A percentile compares a stretch with the other conserved stretches of the same genome.
Conservation (phyloP, 2,888 invertebrate species). For the Timema cristinae region DNA sequence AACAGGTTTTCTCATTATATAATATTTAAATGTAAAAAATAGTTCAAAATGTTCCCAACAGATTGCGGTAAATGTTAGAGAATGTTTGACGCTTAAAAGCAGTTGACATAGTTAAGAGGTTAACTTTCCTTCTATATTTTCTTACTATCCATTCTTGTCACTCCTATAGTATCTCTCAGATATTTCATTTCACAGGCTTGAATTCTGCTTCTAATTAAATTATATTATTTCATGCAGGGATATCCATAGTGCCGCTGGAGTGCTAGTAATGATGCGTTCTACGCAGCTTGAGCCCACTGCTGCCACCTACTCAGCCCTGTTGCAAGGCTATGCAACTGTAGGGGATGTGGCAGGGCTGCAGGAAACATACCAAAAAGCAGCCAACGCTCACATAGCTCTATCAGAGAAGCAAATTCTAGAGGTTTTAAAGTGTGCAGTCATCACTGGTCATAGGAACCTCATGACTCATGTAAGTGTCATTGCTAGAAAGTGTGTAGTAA, state of each 20-base stretch:
- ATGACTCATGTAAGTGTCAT: slow-evolving; percentile 37
- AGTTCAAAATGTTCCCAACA: too few species aligned
- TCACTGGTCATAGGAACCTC: slow-evolving; percentile 38
- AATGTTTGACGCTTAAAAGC: too few species aligned
- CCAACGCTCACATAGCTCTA: background rate
- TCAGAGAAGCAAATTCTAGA: slow-evolving; percentile 49
- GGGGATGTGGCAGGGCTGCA: slow-evolving; percentile 43
- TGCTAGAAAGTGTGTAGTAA: background rate
- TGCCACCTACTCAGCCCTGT: slow-evolving; percentile 51
- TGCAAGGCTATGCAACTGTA: slow-evolving; percentile 51
- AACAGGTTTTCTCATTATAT: too few species aligned
- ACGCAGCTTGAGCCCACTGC: slow-evolving; percentile 49
- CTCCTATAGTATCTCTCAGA: too few species aligned
- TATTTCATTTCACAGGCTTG: too few species aligned
- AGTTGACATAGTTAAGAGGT: too few species aligned
- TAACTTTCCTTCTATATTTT: too few species aligned
- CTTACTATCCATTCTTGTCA: too few species aligned
- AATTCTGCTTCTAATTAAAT: too few species aligned
- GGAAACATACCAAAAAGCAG: slow-evolving; percentile 36
- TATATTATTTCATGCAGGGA: slow-evolving; percentile 37
- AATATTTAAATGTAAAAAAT: too few species aligned
- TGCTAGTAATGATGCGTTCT: slow-evolving; percentile 56
- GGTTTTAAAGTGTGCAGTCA: slow-evolving; percentile 47
- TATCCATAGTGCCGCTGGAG: slow-evolving; percentile 47
- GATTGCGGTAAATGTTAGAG: too few species aligned